phyloP scores from a whole-genome alignment of 2,113 vertebrate species.

The Struthidea cinerea region DNA sequence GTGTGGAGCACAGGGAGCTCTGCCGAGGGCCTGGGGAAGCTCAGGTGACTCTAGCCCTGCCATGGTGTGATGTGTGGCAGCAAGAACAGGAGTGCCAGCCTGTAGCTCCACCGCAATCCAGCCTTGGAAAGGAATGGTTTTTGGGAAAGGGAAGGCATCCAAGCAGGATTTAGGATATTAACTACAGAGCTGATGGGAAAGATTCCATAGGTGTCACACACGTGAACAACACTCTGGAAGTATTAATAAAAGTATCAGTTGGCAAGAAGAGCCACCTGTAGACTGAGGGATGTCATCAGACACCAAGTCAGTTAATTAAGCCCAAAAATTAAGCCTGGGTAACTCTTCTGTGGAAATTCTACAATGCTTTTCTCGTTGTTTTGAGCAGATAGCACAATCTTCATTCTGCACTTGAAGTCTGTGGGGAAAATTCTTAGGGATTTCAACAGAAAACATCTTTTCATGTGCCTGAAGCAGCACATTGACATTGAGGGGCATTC shows the following conservation, averaged over 20 bases:
- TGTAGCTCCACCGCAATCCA: fast-evolving
- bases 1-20: fast-evolving
- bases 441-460: neutral
- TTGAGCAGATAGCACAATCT: neutral
- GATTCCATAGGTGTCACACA: neutral
- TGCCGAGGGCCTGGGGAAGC: neutral
- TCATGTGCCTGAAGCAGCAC: neutral
- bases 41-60: neutral
- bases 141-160: neutral
- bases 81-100: neutral
- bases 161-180: neutral
- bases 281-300: neutral
- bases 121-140: neutral
- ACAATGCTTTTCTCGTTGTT: fast-evolving
- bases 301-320: neutral
- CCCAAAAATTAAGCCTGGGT: neutral
- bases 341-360: neutral
- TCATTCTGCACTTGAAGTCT: neutral
- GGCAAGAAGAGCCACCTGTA: neutral
- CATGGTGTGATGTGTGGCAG: fast-evolving
- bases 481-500: fast-evolving
- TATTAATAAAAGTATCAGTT: neutral
- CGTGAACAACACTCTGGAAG: neutral
- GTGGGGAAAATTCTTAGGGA: neutral
- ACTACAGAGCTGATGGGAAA: neutral